Conservation (phyloP, 2,113 vertebrate species). For the Dissostichus mawsoni region DNA sequence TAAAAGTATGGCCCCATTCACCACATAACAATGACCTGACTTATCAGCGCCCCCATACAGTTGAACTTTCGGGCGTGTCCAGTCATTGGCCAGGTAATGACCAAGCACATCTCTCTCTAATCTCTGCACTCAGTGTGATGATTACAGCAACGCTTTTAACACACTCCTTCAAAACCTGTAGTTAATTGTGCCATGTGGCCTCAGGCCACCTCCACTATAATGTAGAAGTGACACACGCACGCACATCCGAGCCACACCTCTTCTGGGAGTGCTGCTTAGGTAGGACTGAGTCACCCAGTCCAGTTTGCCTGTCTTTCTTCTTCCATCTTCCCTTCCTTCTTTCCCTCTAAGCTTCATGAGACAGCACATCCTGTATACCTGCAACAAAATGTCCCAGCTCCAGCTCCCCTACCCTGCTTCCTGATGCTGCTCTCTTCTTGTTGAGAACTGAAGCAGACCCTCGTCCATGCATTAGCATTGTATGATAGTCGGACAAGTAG, state of each 20-base stretch:
- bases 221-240: constrained; percentile 49
- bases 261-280: constrained; percentile 66
- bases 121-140: constrained; percentile 58
- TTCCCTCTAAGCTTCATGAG: constrained; percentile 28
- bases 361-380: constrained; percentile 36
- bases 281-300: constrained; percentile 71
- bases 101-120: constrained; percentile 60
- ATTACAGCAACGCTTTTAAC: constrained; percentile 69
- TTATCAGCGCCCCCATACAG: constrained; percentile 30
- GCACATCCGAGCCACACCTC: constrained; percentile 60
- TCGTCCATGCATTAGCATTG: constrained; percentile 23
- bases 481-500: constrained; percentile 32
- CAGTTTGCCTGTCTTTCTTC: constrained; percentile 30
- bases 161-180: constrained; percentile 69
- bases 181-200: constrained; percentile 69
- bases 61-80: constrained; percentile 62
- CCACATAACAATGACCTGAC: constrained; percentile 18
- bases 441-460: constrained; percentile 24
- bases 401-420: constrained; percentile 29
- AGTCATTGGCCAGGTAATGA: constrained; percentile 66
- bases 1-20: constrained; percentile 34
- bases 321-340: constrained; percentile 21
- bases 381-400: constrained; percentile 25
- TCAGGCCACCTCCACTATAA: constrained; percentile 51
- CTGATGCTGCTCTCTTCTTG: constrained; percentile 36